phyloP scores from a whole-genome alignment of 2,113 vertebrate genomes.

The Chaetodon trifascialis region DNA sequence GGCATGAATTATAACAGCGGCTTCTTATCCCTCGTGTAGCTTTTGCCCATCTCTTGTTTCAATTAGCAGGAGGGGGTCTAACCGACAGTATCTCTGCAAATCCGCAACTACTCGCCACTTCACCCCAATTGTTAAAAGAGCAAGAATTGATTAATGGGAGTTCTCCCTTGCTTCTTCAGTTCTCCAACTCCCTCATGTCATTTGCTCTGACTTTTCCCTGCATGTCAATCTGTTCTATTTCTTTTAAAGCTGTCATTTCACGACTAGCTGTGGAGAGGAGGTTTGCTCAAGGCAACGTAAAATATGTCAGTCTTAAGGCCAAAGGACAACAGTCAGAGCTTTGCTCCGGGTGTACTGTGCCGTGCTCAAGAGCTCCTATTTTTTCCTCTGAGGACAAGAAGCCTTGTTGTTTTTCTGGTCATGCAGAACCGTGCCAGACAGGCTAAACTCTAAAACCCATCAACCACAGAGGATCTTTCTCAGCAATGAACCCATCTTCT shows the following conservation, averaged over 20 bases:
- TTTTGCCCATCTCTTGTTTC: conserved; percentile 64
- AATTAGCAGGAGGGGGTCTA: conserved; percentile 56
- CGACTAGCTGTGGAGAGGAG: neutral
- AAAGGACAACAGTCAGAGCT: conserved; percentile 2
- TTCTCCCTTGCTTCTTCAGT: neutral
- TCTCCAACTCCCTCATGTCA: conserved; percentile 16
- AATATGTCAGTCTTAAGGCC: neutral
- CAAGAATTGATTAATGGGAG: conserved; percentile 38
- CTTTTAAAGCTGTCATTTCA: conserved; percentile 19
- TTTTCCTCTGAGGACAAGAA: neutral
- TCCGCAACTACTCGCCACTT: conserved; percentile 34
- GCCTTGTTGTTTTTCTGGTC: neutral
- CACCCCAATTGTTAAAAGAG: conserved; percentile 29
- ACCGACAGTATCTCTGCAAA: conserved; percentile 27
- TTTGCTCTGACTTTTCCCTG: neutral
- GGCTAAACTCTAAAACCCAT: neutral
- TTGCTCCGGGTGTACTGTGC: neutral
- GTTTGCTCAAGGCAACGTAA: conserved; percentile 31
- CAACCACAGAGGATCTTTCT: neutral
- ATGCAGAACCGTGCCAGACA: neutral
- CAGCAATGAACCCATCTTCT: neutral
- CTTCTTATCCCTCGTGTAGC: conserved; percentile 46
- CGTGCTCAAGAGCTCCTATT: neutral
- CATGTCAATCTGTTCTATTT: neutral
- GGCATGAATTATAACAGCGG: conserved; percentile 52